Conservation (phyloP, 2,888 invertebrate species). For the Piscicola geometra region DNA sequence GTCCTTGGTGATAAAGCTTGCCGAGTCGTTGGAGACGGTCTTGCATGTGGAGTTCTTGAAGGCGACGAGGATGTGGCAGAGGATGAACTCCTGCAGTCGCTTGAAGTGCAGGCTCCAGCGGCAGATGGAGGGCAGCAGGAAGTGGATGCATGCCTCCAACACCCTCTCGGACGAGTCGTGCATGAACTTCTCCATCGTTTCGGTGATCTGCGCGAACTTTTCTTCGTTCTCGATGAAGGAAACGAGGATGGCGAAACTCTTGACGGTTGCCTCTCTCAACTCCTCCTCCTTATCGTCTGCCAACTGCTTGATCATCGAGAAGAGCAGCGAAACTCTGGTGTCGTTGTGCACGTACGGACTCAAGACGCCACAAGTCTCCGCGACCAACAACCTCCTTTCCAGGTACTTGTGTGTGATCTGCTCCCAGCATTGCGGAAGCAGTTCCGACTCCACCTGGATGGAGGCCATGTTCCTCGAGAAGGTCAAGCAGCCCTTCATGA, state of each 20-base stretch:
- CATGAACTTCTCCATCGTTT: conserved; percentile 62
- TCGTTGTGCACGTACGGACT: conserved; percentile 64
- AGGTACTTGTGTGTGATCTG: conserved; percentile 67
- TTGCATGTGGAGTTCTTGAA: conserved; percentile 46
- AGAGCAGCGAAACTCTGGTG: conserved; percentile 65
- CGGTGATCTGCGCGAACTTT: conserved; percentile 61
- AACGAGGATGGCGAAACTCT: conserved; percentile 63
- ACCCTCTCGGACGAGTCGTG: conserved; percentile 62
- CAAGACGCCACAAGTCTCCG: conserved; percentile 66
- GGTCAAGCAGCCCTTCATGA: conserved; percentile 57
- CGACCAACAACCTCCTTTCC: conserved; percentile 66
- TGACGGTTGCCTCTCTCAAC: conserved; percentile 64
- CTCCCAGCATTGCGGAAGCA: conserved; percentile 70
- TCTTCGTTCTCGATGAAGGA: conserved; percentile 65
- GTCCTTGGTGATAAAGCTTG: conserved; percentile 21
- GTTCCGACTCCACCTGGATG: conserved; percentile 64
- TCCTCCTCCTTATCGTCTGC: conserved; percentile 65
- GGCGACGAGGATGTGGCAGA: conserved; percentile 50
- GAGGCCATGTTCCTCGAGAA: conserved; percentile 57
- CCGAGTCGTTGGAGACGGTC: background rate
- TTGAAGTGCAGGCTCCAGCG: conserved; percentile 63
- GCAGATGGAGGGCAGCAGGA: conserved; percentile 64
- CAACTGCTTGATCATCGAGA: conserved; percentile 71
- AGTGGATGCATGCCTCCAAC: conserved; percentile 59
- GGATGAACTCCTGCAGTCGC: conserved; percentile 56